Base-by-base conservation (phyloP, 2,797 vertebrate species). In the Argya squamiceps region DNA sequence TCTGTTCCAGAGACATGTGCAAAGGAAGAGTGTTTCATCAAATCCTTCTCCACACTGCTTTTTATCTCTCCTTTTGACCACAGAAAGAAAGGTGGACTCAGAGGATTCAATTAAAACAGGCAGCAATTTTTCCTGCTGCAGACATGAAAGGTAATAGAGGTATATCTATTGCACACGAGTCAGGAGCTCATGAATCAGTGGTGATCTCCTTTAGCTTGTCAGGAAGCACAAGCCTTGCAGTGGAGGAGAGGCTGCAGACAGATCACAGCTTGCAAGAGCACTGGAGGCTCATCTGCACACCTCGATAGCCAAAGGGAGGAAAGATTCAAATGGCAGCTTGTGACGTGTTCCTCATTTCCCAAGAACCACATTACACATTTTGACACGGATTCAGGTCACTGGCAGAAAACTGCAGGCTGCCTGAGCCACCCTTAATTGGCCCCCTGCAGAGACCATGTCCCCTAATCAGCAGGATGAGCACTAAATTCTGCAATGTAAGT, bases 1-100 rank as follows among this genome's bases (percentile, higher is more conserved):
- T 36, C 27, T 53, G 24, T 56, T 78, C 81, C 62, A 85, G 50
- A 1, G 2, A 87, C 9, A 14, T 0, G 0, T 26, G 30, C 36
- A 68, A 70, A 80, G 49, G 60, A 80, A 60, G 7, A 50, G 11
- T 23, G 55, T 43, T 84, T 82, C 36, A 65, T 75, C 65, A 81
- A 60, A 83, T 50, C 30, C 17, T 80, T 71, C 62, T 74, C 68
- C 7, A 1, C 34, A 5, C 21, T 59, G 76, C 59, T 81, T 80
- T 92, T 68, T 53, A 75, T 46, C 39, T 85, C 58, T 62, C 3
- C 29, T 68, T 89, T 55, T 63, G 46, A 86, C 26, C 34, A 49
- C 24, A 53, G 39, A 88, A 71, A 46, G 37, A 44, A 44, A 83
- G 52, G 18, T n/a, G 17, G 21, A 27, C 27, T 30, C 53, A 59